Conservation (phyloP, 2,113 vertebrate species). For the Pedetes capensis region DNA sequence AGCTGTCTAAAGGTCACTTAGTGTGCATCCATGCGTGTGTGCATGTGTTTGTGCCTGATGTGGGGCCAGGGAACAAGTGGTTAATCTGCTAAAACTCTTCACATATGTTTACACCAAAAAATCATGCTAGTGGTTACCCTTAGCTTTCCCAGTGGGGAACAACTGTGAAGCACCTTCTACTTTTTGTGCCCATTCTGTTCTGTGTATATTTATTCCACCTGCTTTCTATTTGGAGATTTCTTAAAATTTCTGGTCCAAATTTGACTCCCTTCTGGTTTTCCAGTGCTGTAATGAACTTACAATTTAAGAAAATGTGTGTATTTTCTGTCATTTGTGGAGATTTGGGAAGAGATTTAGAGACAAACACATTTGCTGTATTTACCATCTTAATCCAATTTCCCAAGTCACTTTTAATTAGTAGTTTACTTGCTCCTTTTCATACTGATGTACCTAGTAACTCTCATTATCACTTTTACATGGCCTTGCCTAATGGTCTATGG, state of each 20-base stretch:
- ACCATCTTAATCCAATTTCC: constrained; percentile 62
- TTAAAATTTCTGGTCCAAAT: constrained; percentile 29
- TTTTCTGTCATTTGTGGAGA: constrained; percentile 47
- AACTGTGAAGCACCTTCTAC: not conserved
- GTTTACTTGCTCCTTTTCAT: constrained; percentile 40
- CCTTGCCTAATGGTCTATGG: not conserved
- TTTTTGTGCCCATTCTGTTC: constrained; percentile 20
- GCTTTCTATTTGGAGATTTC: constrained; percentile 37
- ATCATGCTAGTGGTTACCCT: not conserved
- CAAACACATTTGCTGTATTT: constrained; percentile 43
- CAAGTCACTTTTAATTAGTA: constrained; percentile 67
- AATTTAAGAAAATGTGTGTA: constrained; percentile 31
- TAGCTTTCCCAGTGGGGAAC: not conserved
- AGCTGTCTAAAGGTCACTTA: not conserved
- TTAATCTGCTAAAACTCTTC: not conserved
- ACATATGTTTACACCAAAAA: not conserved
- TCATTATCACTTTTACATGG: constrained; percentile 49
- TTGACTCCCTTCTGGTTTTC: constrained; percentile 37
- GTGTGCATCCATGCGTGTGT: too few species aligned
- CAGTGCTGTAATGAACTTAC: not conserved
- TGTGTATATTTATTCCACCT: constrained; percentile 31
- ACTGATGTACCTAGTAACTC: not conserved
- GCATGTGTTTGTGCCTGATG: not conserved
- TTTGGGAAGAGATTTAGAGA: constrained; percentile 27
- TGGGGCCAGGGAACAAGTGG: not conserved